phyloP scores from a whole-genome alignment of 1,140 invertebrate genomes.

The Lasioglossum albipes region DNA sequence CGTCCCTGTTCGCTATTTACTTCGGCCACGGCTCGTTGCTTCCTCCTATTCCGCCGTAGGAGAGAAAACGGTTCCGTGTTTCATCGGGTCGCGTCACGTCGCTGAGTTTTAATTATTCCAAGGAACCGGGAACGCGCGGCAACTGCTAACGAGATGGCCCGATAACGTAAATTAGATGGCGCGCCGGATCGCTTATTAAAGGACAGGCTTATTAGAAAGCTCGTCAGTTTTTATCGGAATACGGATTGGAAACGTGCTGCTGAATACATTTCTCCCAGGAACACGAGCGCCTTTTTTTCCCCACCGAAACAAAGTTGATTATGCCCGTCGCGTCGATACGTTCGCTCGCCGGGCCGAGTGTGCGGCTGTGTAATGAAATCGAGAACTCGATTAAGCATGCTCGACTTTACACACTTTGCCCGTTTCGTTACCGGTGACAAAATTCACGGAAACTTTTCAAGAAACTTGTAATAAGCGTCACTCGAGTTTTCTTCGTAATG shows the following conservation, averaged over 20 bases:
- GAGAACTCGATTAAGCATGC: constrained; percentile 36
- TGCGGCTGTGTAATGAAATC: constrained; percentile 26
- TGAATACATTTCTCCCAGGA: constrained; percentile 40
- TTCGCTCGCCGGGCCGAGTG: background rate
- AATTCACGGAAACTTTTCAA: too few relatives aligned
- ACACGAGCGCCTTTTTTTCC: background rate
- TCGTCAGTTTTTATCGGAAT: constrained; percentile 4
- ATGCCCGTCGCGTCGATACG: constrained; percentile 4
- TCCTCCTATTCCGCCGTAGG: background rate
- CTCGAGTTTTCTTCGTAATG: too few relatives aligned
- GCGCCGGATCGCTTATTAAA: constrained; percentile 41
- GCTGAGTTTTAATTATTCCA: constrained; percentile 45
- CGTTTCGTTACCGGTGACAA: too few relatives aligned
- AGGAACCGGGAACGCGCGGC: constrained; percentile 16
- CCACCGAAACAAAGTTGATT: constrained; percentile 20
- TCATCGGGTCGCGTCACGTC: constrained; percentile 20
- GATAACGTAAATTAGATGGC: constrained; percentile 50
- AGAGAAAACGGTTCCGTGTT: constrained; percentile 12
- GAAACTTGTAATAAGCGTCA: too few relatives aligned
- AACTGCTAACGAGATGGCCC: constrained; percentile 40
- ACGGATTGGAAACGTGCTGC: constrained; percentile 38
- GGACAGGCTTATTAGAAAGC: constrained; percentile 43
- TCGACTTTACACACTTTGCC: background rate
- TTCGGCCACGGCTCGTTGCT: background rate
- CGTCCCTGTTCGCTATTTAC: background rate